Percentiles rank a stretch among this genome's conserved stretches.
phyloP scores from a whole-genome alignment of 2,888 invertebrate genomes.

The Dorcus hopei region DNA sequence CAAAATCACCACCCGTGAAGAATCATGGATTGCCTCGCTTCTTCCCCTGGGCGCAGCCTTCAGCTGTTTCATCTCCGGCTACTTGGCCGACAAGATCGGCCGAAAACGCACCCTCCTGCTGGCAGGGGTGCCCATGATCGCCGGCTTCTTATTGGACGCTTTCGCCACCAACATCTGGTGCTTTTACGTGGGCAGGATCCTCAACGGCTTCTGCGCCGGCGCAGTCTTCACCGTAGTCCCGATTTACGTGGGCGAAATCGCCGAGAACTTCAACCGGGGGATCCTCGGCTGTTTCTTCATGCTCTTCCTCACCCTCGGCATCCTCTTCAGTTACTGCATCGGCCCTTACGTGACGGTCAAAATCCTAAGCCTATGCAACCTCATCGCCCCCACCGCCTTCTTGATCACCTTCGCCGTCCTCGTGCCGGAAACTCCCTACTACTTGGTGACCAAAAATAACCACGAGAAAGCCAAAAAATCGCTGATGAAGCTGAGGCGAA shows the following conservation, averaged over 20 bases:
- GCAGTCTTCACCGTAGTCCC: constrained; percentile 71
- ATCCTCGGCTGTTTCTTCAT: constrained; percentile 71
- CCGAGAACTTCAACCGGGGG: constrained; percentile 75
- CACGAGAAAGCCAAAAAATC: constrained; percentile 60
- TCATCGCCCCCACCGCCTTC: constrained; percentile 47
- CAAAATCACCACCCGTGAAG: constrained; percentile 54
- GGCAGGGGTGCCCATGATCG: constrained; percentile 61
- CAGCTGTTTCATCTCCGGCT: constrained; percentile 66
- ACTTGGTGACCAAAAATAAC: constrained; percentile 57
- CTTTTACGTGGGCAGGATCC: constrained; percentile 19
- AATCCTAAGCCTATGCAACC: constrained; percentile 61
- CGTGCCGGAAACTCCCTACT: constrained; percentile 79
- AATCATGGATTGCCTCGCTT: constrained; percentile 71
- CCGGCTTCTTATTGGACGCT: constrained; percentile 42
- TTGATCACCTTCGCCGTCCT: constrained; percentile 61
- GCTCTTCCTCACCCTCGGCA: constrained; percentile 63
- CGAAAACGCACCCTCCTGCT: constrained; percentile 62
- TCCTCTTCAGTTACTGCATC: constrained; percentile 63
- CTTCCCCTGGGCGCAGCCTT: constrained; percentile 62
- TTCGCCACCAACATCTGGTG: constrained; percentile 14
- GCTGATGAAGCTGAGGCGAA: constrained; percentile 66
- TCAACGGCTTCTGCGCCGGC: constrained; percentile 48
- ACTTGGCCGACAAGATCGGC: constrained; percentile 60
- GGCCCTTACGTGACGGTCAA: constrained; percentile 69
- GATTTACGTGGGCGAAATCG: constrained; percentile 83